Percentiles rank a stretch among this genome's conserved stretches.
These are phyloP conservation scores for Micoletzkya japonica DNA, from an alignment of 2,888 invertebrate species.

Conservation along the genomic window DNA sequence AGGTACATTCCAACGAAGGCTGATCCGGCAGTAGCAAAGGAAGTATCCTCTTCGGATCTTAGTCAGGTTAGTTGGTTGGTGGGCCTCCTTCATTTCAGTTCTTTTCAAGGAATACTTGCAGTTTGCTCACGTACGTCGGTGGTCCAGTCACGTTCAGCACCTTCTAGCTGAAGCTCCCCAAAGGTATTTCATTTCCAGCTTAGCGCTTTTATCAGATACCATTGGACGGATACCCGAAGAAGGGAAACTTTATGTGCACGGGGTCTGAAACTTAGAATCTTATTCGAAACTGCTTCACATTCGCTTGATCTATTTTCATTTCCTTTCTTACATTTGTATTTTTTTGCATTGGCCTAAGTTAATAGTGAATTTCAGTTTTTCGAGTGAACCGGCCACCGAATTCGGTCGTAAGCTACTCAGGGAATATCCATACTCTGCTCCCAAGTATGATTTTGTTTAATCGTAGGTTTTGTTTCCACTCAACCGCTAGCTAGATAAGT, in stretches of 20 bases:
- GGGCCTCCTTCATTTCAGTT: not conserved
- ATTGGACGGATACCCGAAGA: too few relatives aligned
- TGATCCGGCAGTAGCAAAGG: conserved; percentile 17
- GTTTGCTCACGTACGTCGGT: conserved; percentile 5
- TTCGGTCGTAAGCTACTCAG: not conserved
- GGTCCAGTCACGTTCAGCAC: conserved; percentile 14
- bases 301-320: not conserved
- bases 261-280: not conserved
- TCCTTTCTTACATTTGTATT: not conserved
- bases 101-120: not conserved
- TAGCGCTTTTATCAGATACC: too few relatives aligned
- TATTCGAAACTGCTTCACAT: not conserved
- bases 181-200: too few relatives aligned
- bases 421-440: conserved; percentile 8
- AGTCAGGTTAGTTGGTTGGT: not conserved
- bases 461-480: too few relatives aligned
- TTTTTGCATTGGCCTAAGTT: not conserved
- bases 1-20: conserved; percentile 21
- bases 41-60: not conserved
- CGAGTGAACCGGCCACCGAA: not conserved
- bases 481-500: too few relatives aligned
- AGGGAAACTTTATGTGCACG: too few relatives aligned
- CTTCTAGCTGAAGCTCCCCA: too few relatives aligned
- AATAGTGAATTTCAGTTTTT: conserved; percentile 19
- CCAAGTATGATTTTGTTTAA: too few relatives aligned